These are phyloP conservation scores for Scotopteryx bipunctaria DNA, from an alignment of 2,888 invertebrate species.

Conservation along the genomic window DNA sequence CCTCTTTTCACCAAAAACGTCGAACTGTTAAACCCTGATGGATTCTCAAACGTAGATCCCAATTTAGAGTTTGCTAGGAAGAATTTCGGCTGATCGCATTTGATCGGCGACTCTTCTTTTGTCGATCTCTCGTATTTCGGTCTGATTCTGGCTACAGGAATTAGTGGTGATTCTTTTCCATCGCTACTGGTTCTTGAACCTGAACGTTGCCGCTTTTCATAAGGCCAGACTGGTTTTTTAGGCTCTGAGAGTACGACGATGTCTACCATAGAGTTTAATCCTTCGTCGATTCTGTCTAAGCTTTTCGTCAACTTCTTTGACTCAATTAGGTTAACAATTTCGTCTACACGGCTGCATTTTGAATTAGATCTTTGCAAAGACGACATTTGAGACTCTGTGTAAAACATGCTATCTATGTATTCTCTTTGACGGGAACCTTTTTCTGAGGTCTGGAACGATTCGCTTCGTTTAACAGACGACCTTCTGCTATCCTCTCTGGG, in stretches of 20 bases:
- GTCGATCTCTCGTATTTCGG: slow-evolving; percentile 58
- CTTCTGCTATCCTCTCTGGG: slow-evolving; percentile 68
- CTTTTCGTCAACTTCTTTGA: slow-evolving; percentile 88
- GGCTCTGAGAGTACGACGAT: slow-evolving; percentile 86
- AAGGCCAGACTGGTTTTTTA: slow-evolving; percentile 68
- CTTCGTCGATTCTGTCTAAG: slow-evolving; percentile 89
- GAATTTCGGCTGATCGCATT: slow-evolving; percentile 64
- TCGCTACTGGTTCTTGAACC: slow-evolving; percentile 71
- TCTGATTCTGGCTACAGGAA: slow-evolving; percentile 63
- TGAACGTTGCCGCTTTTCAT: slow-evolving; percentile 70
- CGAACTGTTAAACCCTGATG: slow-evolving; percentile 66
- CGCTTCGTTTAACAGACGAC: slow-evolving; percentile 71
- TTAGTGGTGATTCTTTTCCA: slow-evolving; percentile 66
- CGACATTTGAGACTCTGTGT: slow-evolving; percentile 74
- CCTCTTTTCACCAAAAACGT: slow-evolving; percentile 86
- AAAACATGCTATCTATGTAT: slow-evolving; percentile 85
- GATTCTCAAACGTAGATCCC: slow-evolving; percentile 63
- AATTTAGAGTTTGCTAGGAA: slow-evolving; percentile 63
- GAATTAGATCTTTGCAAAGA: slow-evolving; percentile 54
- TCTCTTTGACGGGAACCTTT: slow-evolving; percentile 74
- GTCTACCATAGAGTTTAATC: slow-evolving; percentile 88
- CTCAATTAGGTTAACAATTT: slow-evolving; percentile 82
- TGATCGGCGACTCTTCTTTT: slow-evolving; percentile 58
- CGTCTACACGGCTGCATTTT: slow-evolving; percentile 72
- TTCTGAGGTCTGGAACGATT: slow-evolving; percentile 76